Evolutionary conservation across 2,888 invertebrate species (phyloP), one percentile per base, ranked within the genome.

Genomic region (Noctuana brunneofusca): DNA sequence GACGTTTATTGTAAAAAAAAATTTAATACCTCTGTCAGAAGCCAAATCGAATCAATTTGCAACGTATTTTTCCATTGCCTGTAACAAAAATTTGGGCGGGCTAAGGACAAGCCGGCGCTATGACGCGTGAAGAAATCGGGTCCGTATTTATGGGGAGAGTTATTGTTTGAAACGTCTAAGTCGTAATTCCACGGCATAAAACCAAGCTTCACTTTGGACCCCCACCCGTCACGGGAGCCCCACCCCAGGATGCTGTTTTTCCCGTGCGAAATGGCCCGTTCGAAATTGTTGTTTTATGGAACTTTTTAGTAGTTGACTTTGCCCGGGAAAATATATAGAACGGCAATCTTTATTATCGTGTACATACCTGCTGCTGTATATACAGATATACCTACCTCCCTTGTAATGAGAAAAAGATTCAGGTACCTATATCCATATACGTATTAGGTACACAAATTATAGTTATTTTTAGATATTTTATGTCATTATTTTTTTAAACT

Each of bases 121-220:
- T 87, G 91, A 88, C 85, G 90, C 91, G 91, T 89, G 87, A 91
- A 89, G 87, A 82, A 91, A 90, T 90, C 89, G 88, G 84, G 73
- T 76, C 80, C 84, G 84, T 87, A 90, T 91, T 91, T 91, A 91
- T 88, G 84, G 83, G 77, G 76, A 78, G 80, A 87, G 89, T 91
- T 91, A 91, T 91, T 91, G 91, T 91, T 91, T 91, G 91, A 91
- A 91, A 91, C 90, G 91, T 91, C 91, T 89, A 89, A 89, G 91
- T 91, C 91, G 90, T 91, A 89, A 91, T 89, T 89, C 89, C 83
- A 83, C 79, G 80, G 80, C 88, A 90, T 91, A 89, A 91, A 91
- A 74, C 83, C 83, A 84, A 86, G 84, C 86, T 87, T 87, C 87
- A 82, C 84, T 86, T 84, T 81, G 80, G 84, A 77, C 56, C 63